A percentile compares a stretch with the other conserved stretches of the same genome.
Evolutionary conservation across 2,113 vertebrate genomes (phyloP).

Genomic region (Cephalopholis sonnerati): DNA sequence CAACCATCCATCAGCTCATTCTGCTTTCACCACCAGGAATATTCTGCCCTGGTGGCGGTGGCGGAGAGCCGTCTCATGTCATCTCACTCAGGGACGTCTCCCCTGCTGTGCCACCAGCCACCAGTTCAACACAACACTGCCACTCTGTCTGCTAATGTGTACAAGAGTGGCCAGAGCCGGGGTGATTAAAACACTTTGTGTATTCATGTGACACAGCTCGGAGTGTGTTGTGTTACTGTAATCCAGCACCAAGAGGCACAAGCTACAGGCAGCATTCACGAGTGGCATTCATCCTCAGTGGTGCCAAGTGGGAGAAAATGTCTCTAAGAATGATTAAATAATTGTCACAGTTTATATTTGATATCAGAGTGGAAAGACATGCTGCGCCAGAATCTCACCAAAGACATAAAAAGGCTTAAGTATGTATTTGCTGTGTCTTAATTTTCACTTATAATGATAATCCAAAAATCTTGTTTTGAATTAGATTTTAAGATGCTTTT

Average conservation of each 20-base stretch:
- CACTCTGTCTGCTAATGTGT: slow-evolving; percentile 40
- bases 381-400: background rate
- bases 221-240: slow-evolving; percentile 4
- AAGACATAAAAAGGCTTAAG: background rate
- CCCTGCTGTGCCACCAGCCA: slow-evolving; percentile 46
- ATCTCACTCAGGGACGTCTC: slow-evolving; percentile 61
- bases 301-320: background rate
- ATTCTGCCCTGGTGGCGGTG: slow-evolving; percentile 64
- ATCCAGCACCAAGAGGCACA: slow-evolving; percentile 9
- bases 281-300: background rate
- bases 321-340: background rate
- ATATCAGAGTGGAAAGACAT: background rate
- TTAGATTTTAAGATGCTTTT: background rate
- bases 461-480: background rate
- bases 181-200: slow-evolving; percentile 50
- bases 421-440: background rate
- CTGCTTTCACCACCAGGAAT: slow-evolving; percentile 72
- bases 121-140: slow-evolving; percentile 36
- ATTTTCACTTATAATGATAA: background rate
- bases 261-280: background rate
- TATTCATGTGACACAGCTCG: slow-evolving; percentile 28
- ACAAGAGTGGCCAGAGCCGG: slow-evolving; percentile 31
- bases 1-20: slow-evolving; percentile 80
- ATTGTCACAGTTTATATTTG: background rate
- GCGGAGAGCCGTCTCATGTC: slow-evolving; percentile 53